phyloP scores from a whole-genome alignment of 2,797 vertebrate species.

The Acropternis orthonyx region DNA sequence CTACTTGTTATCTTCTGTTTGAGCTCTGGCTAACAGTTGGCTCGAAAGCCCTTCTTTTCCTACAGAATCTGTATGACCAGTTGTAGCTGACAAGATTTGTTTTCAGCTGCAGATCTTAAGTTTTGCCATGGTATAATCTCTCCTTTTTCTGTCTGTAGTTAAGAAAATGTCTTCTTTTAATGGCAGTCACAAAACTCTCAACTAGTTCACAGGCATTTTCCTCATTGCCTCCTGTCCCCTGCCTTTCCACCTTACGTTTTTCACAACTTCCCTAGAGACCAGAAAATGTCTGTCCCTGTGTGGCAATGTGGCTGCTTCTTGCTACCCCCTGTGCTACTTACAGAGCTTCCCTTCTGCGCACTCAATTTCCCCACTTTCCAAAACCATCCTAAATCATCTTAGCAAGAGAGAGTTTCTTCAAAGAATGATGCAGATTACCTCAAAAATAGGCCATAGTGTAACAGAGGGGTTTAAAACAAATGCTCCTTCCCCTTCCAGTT shows the following conservation, averaged over 20 bases:
- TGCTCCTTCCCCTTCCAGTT: not conserved
- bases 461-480: rapidly evolving
- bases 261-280: not conserved
- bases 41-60: not conserved
- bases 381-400: not conserved
- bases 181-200: not conserved
- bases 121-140: not conserved
- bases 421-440: not conserved
- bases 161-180: not conserved
- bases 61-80: not conserved
- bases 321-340: not conserved
- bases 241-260: not conserved
- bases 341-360: not conserved
- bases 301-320: not conserved
- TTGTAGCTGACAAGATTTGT: not conserved
- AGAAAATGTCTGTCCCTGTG: not conserved
- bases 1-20: not conserved
- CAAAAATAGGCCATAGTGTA: not conserved
- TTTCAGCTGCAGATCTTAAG: not conserved
- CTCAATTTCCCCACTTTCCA: not conserved
- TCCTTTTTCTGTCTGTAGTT: not conserved
- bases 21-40: not conserved
- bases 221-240: not conserved
- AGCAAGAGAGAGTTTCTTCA: not conserved
- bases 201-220: not conserved